Evolutionary conservation across 2,888 invertebrate genomes (phyloP), one percentile per base, ranked within the genome.

Genomic region (Eremobia ochroleuca): DNA sequence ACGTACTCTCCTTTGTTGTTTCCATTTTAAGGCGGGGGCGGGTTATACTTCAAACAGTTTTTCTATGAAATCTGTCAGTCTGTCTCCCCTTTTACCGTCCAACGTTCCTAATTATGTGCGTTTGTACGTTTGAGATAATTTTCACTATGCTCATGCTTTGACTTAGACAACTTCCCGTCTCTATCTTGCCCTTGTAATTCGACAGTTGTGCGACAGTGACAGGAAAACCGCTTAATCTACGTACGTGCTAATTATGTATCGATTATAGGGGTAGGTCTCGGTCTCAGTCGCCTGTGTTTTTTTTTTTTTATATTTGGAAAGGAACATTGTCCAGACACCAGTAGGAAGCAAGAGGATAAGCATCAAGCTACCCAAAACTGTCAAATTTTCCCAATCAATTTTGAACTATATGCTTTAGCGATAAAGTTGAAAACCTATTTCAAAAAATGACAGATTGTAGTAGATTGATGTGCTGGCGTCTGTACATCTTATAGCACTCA

Each of bases 11-110:
- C 62, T 77, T 78, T 74, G 67, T 79, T 46, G 59, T 71, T 52
- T 34, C 4, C 62, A 64, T 46, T 34, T 28, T 55, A 72, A 64
- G 58, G 43, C 11, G 11, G 28, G 59, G n/a, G 11, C 25, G 59
- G n/a, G 40, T n/a, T 61, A 43, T 25, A 72, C 49, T 77, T 83
- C 83, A 73, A 82, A 78, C 79, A 31, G 66, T 61, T 31, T 61
- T 52, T 40, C 11, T 49, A 55, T 72, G 28, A 73, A 52, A 68
- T 58, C 55, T 78, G 73, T 66, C 78, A 73, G 73, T 59, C 34
- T 65, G n/a, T 62, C 55, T 31, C n/a, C 4, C 9, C 37, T 43
- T 82, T 77, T 77, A 73, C 28, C 18, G 6, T 58, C 72, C 15
- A 25, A 62, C 25, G 13, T 71, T 25, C 4, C 5, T 28, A 15